Evolutionary conservation across 2,113 vertebrate species (phyloP).

Genomic region (Tinamus guttatus): DNA sequence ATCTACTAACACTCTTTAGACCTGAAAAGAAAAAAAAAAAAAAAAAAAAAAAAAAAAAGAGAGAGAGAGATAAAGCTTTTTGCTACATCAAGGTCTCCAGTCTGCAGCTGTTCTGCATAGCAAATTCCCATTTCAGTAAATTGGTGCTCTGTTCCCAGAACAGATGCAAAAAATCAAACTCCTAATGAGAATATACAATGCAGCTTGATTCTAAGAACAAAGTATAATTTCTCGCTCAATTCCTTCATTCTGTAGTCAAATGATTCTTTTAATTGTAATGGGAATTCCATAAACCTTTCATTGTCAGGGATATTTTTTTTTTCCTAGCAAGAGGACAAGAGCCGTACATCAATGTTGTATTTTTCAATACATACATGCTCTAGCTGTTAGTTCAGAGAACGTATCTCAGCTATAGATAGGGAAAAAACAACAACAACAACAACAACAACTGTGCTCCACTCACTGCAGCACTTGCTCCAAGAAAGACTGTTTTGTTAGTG

Average conservation of each 20-base stretch:
- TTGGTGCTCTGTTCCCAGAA: conserved; percentile 17
- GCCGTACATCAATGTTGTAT: not conserved
- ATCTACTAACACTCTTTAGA: not conserved
- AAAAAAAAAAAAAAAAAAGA: too few species aligned
- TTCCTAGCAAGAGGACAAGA: not conserved
- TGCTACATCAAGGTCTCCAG: conserved; percentile 1
- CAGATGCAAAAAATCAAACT: conserved; percentile 42
- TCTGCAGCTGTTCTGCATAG: conserved; percentile 43
- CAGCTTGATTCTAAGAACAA: conserved; percentile 42
- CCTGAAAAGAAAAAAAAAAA: not conserved
- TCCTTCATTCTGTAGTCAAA: conserved; percentile 21
- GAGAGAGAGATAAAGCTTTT: not conserved
- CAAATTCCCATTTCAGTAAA: conserved; percentile 34
- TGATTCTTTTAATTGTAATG: not conserved
- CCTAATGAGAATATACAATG: conserved; percentile 33
- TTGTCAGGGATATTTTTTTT: not conserved
- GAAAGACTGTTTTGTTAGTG: not conserved
- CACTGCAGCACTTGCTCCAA: not conserved
- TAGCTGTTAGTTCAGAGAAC: not conserved
- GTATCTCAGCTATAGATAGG: not conserved
- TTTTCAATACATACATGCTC: not conserved
- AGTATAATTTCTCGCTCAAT: not conserved
- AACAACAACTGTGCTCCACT: not conserved
- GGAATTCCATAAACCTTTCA: conserved; percentile 15
- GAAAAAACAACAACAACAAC: too few species aligned